Base-by-base conservation (phyloP, 1,140 invertebrate genomes). In the Polypedilum vanderplanki region DNA sequence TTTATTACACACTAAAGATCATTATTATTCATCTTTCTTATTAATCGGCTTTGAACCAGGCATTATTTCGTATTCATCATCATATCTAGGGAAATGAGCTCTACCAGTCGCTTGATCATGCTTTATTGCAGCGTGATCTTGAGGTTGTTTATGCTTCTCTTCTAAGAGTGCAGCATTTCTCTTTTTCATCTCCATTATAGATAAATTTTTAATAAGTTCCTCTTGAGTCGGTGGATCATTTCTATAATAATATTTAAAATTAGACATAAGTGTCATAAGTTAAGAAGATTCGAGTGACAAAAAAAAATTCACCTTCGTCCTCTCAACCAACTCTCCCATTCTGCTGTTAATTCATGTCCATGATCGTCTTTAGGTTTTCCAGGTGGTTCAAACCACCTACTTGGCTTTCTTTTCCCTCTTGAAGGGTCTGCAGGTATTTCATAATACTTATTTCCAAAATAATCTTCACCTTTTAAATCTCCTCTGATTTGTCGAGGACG, bases 311-410 rank as follows among this genome's bases (percentile, higher is more conserved):
- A 85, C 84, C 91, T 86, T 79, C 90, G 84, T 76, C 87, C 84
- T 81, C 93, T 84, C 22, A 95, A 82, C 93, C 93, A 95, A 12
- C 92, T 84, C 82, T 93, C 91, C 93, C 93, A 95, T 82, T 94
- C 92, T 3, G 90, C 86, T 5, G 92, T 91, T 67, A 92, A 80
- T 78, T 92, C 90, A 79, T 90, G 86, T 70, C 89, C 85, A 78
- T 91, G 90, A 10, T 80, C 79, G 74, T 84, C 84, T 78, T 87
- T 76, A 0, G 87, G 83, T 64, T 88, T 87, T 18, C 85, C 83
- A 0, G 83, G 79, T 0, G 92, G 90, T 75, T 86, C 86, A 83
- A 92, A 94, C 87, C 88, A 94, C 75, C 93, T 82, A 0, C 85
- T 85, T 0, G 87, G 78, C 77, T 85, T 89, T 67, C 87, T 84